Conservation (phyloP, 2,113 vertebrate species). For the Plestiodon gilberti region DNA sequence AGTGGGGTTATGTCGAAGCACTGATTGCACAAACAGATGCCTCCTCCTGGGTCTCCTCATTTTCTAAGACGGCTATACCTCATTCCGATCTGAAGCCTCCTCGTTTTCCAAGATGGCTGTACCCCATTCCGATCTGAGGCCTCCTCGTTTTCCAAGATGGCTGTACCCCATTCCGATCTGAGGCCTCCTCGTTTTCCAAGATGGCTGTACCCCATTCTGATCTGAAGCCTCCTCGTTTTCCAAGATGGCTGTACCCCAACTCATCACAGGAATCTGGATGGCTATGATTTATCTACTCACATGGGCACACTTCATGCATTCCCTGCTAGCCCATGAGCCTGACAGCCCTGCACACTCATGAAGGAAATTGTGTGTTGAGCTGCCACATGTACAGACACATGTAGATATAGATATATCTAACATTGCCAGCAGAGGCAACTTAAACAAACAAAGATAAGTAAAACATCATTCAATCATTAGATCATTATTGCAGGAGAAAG, state of each 20-base stretch:
- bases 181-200: too few relatives aligned
- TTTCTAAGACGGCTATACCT: not conserved
- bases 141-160: not conserved
- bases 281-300: not conserved
- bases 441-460: constrained; percentile 39
- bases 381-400: not conserved
- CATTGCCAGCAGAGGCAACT: constrained; percentile 15
- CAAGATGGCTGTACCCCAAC: not conserved
- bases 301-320: not conserved
- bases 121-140: too few relatives aligned
- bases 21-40: not conserved
- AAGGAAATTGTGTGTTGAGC: not conserved
- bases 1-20: too few relatives aligned
- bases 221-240: too few relatives aligned
- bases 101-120: not conserved
- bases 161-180: too few relatives aligned
- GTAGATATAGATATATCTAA: not conserved
- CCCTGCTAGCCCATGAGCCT: not conserved
- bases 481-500: not conserved
- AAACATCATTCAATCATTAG: constrained; percentile 30
- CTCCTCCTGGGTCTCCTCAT: not conserved
- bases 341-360: constrained; percentile 25
- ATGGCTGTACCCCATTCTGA: not conserved
- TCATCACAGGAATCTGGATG: not conserved
- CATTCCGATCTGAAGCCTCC: too few relatives aligned